These are phyloP conservation scores for Catostylus mosaicus DNA, from an alignment of 30 jellyfish, hydroid and myxozoan species.

Conservation along the genomic window DNA sequence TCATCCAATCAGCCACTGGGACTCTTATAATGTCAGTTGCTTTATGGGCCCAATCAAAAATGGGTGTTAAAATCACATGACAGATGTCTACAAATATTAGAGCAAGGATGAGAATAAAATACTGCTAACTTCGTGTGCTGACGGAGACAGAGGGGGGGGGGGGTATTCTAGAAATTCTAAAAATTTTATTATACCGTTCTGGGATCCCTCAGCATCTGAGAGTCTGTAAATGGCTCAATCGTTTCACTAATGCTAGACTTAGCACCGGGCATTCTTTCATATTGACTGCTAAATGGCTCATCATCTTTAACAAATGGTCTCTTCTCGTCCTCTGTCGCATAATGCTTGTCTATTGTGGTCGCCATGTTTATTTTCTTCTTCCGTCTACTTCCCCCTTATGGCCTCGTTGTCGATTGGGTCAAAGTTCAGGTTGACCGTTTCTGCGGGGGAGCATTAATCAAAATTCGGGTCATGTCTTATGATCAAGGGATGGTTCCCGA, in stretches of 20 bases:
- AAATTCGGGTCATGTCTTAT: neutral
- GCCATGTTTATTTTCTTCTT: slow-evolving; percentile 41
- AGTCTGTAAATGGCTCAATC: slow-evolving; percentile 58
- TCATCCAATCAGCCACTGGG: too few relatives aligned
- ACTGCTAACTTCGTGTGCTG: too few relatives aligned
- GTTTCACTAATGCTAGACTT: slow-evolving; percentile 54
- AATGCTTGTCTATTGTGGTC: slow-evolving; percentile 66
- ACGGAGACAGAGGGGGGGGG: too few relatives aligned
- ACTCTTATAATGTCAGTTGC: too few relatives aligned
- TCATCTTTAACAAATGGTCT: slow-evolving; percentile 59
- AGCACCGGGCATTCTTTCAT: slow-evolving; percentile 49
- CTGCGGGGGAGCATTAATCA: slow-evolving; percentile 16
- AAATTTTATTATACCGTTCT: slow-evolving; percentile 63
- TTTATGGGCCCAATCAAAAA: too few relatives aligned
- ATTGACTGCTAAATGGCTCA: slow-evolving; percentile 42
- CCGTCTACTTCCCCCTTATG: neutral
- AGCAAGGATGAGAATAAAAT: too few relatives aligned
- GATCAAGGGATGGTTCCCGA: too few relatives aligned
- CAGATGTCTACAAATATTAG: too few relatives aligned
- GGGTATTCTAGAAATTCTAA: too few relatives aligned
- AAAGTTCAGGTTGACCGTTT: neutral
- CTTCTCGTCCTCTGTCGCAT: slow-evolving; percentile 65
- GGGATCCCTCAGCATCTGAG: slow-evolving; percentile 65
- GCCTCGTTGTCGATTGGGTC: neutral
- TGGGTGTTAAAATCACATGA: too few relatives aligned